Evolutionary conservation across 2,888 invertebrate species (phyloP).

Genomic region (Labia minor): DNA sequence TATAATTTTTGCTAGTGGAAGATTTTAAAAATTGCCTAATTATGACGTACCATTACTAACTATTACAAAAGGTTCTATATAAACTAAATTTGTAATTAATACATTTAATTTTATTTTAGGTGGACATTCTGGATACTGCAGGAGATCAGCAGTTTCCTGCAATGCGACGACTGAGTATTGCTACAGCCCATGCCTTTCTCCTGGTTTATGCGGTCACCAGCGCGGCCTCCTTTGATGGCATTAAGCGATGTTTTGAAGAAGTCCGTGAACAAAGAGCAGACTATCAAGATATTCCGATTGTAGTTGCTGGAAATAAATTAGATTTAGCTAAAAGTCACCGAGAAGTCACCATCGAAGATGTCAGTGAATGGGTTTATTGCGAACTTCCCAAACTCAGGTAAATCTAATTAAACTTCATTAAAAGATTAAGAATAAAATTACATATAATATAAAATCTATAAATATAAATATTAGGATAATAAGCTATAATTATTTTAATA

Average conservation of each 20-base stretch:
- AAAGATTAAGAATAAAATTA: no score
- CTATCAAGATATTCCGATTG: slow-evolving; percentile 70
- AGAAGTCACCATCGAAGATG: slow-evolving; percentile 65
- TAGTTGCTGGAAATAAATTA: slow-evolving; percentile 75
- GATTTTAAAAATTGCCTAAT: no score
- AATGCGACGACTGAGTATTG: slow-evolving; percentile 76
- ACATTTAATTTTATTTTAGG: slow-evolving; percentile 37
- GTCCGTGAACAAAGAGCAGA: slow-evolving; percentile 70
- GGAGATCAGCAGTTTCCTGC: slow-evolving; percentile 84
- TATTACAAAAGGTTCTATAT: no score
- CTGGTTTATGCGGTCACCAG: slow-evolving; percentile 74
- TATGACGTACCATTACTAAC: no score
- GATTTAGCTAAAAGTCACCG: slow-evolving; percentile 61
- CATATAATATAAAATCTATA: no score
- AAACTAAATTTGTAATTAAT: slow-evolving; percentile 21
- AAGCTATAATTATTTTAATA: no score
- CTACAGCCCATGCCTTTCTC: slow-evolving; percentile 78
- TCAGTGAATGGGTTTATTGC: slow-evolving; percentile 69
- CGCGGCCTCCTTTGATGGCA: slow-evolving; percentile 56
- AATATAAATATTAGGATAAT: no score
- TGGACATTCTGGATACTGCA: slow-evolving; percentile 70
- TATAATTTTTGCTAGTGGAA: no score
- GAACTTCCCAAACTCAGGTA: slow-evolving; percentile 60
- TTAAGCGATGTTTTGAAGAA: slow-evolving; percentile 68
- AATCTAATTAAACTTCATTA: slow-evolving; percentile 26